Conservation (phyloP, 1,140 invertebrate species). For the Bombus difficillimus region DNA sequence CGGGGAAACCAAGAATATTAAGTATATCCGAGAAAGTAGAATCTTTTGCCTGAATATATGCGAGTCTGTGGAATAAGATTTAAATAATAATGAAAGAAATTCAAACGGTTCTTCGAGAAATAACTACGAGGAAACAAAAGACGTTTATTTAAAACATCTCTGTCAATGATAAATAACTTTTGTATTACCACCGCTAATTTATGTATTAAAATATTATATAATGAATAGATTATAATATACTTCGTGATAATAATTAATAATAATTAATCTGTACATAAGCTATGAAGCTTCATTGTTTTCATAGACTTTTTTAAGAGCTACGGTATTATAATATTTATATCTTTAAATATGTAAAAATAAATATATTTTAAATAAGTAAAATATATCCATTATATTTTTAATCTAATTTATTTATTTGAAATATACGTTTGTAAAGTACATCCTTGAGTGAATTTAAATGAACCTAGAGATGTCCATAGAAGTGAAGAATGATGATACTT, state of each 20-base stretch:
- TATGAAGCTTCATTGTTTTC: too few species aligned
- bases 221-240: neutral
- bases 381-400: neutral
- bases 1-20: neutral
- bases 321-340: too few species aligned
- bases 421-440: neutral
- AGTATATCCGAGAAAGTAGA: neutral
- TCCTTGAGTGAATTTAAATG: neutral
- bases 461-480: neutral
- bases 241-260: too few species aligned
- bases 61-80: constrained; percentile 1
- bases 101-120: neutral
- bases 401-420: neutral
- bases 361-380: neutral
- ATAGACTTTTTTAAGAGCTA: too few species aligned
- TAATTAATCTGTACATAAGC: too few species aligned
- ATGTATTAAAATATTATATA: neutral
- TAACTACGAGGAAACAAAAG: neutral
- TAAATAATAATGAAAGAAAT: neutral
- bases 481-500: neutral
- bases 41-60: neutral
- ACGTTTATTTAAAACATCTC: neutral
- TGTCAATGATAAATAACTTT: too few species aligned
- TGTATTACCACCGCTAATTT: neutral
- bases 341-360: neutral